Percentiles rank a stretch among this genome's conserved stretches.
phyloP scores from a whole-genome alignment of 1,140 invertebrate species.

The Brachionus plicatilis region DNA sequence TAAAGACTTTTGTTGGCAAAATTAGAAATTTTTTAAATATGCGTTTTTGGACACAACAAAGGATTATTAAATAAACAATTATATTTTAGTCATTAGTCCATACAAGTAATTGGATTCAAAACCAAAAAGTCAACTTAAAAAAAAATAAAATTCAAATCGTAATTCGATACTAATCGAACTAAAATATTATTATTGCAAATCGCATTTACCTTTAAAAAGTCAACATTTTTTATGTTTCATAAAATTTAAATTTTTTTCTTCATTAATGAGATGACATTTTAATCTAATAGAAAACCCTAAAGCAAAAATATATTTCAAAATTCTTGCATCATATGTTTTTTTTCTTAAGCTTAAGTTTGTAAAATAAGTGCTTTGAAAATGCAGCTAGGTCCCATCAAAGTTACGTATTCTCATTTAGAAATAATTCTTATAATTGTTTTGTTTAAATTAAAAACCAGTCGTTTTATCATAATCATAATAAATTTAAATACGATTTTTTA shows the following conservation, averaged over 20 bases:
- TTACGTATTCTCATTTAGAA: not conserved
- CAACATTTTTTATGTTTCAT: conserved; percentile 14
- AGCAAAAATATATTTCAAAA: not conserved
- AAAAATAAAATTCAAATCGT: not conserved
- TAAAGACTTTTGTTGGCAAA: not conserved
- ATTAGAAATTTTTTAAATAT: not conserved
- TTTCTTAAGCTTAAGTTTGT: not conserved
- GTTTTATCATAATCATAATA: not conserved
- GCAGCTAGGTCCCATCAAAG: not conserved
- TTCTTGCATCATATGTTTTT: conserved; percentile 16
- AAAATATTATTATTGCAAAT: not conserved
- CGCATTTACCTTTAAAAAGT: not conserved
- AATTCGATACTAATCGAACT: not conserved
- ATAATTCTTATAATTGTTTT: not conserved
- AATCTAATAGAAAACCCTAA: not conserved
- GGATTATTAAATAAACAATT: too few relatives aligned
- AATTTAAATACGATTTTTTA: conserved; percentile 6
- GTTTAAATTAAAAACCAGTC: not conserved
- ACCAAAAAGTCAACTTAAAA: not conserved
- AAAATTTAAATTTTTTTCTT: not conserved
- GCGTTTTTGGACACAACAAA: not conserved
- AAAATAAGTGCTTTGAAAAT: not conserved
- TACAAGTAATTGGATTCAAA: not conserved
- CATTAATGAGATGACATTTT: not conserved
- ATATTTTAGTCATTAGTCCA: not conserved